phyloP scores from a whole-genome alignment of 2,113 vertebrate species.

The Chaetodon trifascialis region DNA sequence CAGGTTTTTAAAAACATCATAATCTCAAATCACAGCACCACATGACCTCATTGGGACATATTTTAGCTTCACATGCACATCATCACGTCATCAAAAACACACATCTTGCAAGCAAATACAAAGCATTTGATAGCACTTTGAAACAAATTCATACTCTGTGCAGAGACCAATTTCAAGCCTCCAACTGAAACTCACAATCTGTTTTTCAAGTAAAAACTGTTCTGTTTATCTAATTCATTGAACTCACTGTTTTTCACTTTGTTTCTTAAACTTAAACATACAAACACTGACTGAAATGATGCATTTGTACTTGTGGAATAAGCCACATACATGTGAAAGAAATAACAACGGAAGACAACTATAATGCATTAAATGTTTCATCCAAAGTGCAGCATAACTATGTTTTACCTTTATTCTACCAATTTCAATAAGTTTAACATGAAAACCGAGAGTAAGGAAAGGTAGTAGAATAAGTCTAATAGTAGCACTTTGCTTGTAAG shows the following conservation, averaged over 20 bases:
- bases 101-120: conserved; percentile 16
- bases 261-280: conserved; percentile 22
- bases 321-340: not conserved
- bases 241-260: conserved; percentile 32
- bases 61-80: conserved; percentile 49
- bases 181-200: conserved; percentile 28
- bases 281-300: conserved; percentile 7
- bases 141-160: conserved; percentile 36
- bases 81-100: conserved; percentile 31
- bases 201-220: conserved; percentile 31
- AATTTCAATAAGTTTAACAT: not conserved
- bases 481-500: not conserved
- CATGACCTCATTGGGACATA: conserved; percentile 25
- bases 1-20: conserved; percentile 35
- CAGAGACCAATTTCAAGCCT: conserved; percentile 20
- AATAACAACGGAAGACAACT: not conserved
- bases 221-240: conserved; percentile 31
- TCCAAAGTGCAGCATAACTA: not conserved
- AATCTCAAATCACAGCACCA: conserved; percentile 46
- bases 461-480: not conserved
- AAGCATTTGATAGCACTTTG: not conserved
- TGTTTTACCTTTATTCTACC: not conserved
- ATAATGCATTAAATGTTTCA: not conserved
- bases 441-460: not conserved
- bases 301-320: not conserved